Base-by-base conservation (phyloP, 2,888 invertebrate species). In the Meliscaeva auricollis region DNA sequence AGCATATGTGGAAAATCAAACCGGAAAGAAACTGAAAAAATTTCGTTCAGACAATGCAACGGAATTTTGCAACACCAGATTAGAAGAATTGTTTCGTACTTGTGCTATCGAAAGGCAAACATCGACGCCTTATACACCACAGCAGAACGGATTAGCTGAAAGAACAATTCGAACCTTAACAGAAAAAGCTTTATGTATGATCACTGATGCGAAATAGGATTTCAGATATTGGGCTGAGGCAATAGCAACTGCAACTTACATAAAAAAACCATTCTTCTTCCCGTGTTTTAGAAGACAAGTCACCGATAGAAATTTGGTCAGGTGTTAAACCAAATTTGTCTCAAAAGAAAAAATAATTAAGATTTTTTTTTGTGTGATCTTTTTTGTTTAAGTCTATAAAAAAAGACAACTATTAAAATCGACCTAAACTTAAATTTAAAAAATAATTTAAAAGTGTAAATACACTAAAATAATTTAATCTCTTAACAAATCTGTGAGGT, bases 161-260 rank as follows among this genome's bases (percentile, higher is more conserved):
- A 17, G 89, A 48, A 82, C 81, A 41, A 89, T 89, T 58, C 32
- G 89, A 1, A 88, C 87, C 1, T 38, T 88, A 6, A 87, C 88
- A 13, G 89, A 89, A 60, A 87, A 62, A 48, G 88, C 87, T 11
- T 72, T 80, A 32, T 88, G 88, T 8, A 87, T 89, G 87, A 7
- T 89, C 7, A 75, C 87, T 35, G 88, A 82, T 30, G 88, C 85
- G 6, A 72, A 87, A 44, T 66, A 89, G 8, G 70, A 60, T 20
- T 83, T 87, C 22, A 83, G 72, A 9, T 32, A 30, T 60, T 60
- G 60, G 60, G 90, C 90, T 17, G 90, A 91, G 82, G 91, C 90
- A 11, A 70, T 87, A 11, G 58, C 48, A 32, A 76, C 30, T 32
- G 35, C 58, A 30, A 15, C 46, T 7, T 56, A 76, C 20, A 20